phyloP scores from a whole-genome alignment of 37 sponge, comb jelly and placozoan species.

The Agelas oroides region DNA sequence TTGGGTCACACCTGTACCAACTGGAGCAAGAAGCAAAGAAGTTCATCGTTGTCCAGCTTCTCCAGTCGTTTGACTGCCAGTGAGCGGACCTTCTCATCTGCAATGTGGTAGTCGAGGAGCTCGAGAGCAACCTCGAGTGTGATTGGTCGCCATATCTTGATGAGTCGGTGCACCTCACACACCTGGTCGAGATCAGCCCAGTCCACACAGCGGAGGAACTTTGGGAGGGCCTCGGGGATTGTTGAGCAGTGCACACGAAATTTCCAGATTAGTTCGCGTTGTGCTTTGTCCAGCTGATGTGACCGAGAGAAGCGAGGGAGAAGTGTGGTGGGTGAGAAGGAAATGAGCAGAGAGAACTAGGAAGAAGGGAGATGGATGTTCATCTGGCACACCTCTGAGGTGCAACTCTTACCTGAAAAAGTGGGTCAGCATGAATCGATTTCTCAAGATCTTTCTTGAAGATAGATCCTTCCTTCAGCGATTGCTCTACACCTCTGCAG shows the following conservation, averaged over 20 bases:
- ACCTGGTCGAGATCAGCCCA: constrained; percentile 82
- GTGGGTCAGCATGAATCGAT: constrained; percentile 59
- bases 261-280: constrained; percentile 75
- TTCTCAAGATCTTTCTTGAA: constrained; percentile 49
- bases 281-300: constrained; percentile 55
- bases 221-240: constrained; percentile 86
- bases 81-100: constrained; percentile 90
- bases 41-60: constrained; percentile 75
- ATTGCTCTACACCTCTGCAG: no score
- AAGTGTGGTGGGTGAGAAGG: not conserved
- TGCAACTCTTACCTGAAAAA: not conserved
- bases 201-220: constrained; percentile 83
- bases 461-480: constrained; percentile 8
- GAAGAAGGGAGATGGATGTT: no score
- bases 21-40: constrained; percentile 81
- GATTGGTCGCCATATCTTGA: constrained; percentile 72
- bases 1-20: constrained; percentile 75
- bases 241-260: constrained; percentile 62
- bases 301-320: not conserved
- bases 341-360: no score
- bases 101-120: constrained; percentile 89
- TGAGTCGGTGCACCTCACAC: constrained; percentile 48
- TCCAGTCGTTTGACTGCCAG: constrained; percentile 83
- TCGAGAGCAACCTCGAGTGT: constrained; percentile 85
- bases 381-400: no score